These are phyloP conservation scores for Myopa testacea DNA, from an alignment of 2,888 invertebrate species.

Conservation along the genomic window DNA sequence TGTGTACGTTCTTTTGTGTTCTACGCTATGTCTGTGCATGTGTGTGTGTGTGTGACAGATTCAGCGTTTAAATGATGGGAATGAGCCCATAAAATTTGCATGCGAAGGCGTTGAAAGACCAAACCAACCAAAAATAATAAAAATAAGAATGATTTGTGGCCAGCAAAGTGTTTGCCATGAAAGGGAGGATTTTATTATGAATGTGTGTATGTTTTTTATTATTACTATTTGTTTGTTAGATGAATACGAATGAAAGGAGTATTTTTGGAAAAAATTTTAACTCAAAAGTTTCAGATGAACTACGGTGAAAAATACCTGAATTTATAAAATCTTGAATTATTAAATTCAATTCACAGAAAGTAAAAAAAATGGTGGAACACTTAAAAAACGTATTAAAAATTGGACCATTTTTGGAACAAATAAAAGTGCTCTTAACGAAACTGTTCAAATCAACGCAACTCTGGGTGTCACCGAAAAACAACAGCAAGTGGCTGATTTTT, in stretches of 20 bases:
- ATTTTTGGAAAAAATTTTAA: not conserved
- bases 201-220: too few relatives aligned
- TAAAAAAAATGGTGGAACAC: not conserved
- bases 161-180: not conserved
- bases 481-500: too few relatives aligned
- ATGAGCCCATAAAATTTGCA: slow-evolving; percentile 7
- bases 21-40: not conserved
- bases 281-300: too few relatives aligned
- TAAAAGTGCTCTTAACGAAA: not conserved
- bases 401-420: not conserved
- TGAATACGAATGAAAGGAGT: too few relatives aligned
- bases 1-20: slow-evolving; percentile 35
- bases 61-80: not conserved
- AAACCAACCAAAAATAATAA: not conserved
- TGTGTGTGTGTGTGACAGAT: not conserved
- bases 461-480: too few relatives aligned
- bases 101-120: slow-evolving; percentile 14
- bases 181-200: too few relatives aligned
- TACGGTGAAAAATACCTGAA: too few relatives aligned
- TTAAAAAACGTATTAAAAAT: not conserved
- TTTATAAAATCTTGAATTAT: not conserved
- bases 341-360: not conserved
- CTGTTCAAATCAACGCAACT: too few relatives aligned
- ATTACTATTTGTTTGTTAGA: too few relatives aligned
- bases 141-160: slow-evolving; percentile 35